phyloP scores from a whole-genome alignment of 2,113 vertebrate genomes.

The Larimichthys polyactis region DNA sequence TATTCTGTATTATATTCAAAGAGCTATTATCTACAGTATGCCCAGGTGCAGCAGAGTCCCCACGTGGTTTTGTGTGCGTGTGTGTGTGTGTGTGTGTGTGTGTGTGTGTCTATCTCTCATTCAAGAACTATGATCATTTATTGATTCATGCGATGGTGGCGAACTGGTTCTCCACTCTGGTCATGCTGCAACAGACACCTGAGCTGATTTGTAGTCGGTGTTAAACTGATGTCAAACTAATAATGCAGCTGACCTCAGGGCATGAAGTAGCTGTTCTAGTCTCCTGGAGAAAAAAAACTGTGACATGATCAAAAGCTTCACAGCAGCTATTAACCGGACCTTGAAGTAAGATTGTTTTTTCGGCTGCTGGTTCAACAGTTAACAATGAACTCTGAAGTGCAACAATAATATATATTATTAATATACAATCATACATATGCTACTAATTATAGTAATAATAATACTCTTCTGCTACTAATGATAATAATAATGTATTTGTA shows the following conservation, averaged over 20 bases:
- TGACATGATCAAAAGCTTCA: neutral
- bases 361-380: neutral
- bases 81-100: conserved; percentile 6
- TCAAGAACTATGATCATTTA: conserved; percentile 52
- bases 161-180: neutral
- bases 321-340: too few species aligned
- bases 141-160: conserved; percentile 42
- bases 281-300: neutral
- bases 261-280: neutral
- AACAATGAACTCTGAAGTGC: neutral
- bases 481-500: neutral
- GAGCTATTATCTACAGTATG: conserved; percentile 48
- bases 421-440: too few species aligned
- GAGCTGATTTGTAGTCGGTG: conserved; percentile 1
- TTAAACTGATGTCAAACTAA: conserved; percentile 9
- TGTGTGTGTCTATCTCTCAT: conserved; percentile 30
- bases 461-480: neutral
- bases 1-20: conserved; percentile 44
- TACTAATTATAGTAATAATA: neutral
- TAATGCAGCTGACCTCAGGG: neutral
- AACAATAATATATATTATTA: neutral
- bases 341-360: neutral
- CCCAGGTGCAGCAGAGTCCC: conserved; percentile 37
- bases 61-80: neutral
- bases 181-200: conserved; percentile 19